Evolutionary conservation across 2,888 invertebrate genomes (phyloP).

Genomic region (Xestobium rufovillosum): DNA sequence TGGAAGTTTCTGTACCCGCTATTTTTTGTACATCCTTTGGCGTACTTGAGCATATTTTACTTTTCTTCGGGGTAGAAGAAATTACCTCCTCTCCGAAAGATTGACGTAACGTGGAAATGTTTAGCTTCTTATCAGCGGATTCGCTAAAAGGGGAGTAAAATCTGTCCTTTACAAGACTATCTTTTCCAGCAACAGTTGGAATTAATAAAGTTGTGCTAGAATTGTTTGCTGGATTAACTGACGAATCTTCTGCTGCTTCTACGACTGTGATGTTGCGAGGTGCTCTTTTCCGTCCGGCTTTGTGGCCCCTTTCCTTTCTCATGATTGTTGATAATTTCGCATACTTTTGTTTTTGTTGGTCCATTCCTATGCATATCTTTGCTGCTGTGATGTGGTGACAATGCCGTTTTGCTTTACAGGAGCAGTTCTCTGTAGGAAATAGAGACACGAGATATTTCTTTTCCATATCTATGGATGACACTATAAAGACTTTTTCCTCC

Average conservation of each 20-base stretch:
- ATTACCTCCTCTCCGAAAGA: no score
- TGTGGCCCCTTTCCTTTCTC: constrained; percentile 6
- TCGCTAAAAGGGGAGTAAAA: no score
- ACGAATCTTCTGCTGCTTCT: constrained; percentile 9
- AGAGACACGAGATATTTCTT: constrained; percentile 8
- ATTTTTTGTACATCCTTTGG: no score
- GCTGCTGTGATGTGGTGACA: constrained; percentile 11
- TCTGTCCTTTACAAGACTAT: background rate
- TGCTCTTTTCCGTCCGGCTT: constrained; percentile 2
- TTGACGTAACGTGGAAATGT: no score
- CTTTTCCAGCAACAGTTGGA: background rate
- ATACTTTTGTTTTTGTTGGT: constrained; percentile 7
- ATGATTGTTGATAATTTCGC: constrained; percentile 9
- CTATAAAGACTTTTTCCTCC: no score
- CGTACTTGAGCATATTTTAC: no score
- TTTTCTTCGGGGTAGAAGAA: no score
- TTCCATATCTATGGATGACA: no score
- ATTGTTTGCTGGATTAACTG: background rate
- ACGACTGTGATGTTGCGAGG: constrained; percentile 6
- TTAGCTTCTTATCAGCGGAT: no score
- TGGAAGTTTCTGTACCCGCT: no score
- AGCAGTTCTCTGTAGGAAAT: constrained; percentile 9
- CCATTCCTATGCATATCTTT: constrained; percentile 8
- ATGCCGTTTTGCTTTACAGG: constrained; percentile 7
- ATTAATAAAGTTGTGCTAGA: constrained; percentile 1